Evolutionary conservation across 2,888 invertebrate genomes (phyloP), one percentile per base, ranked within the genome.

Genomic region (Esperia sulphurella): DNA sequence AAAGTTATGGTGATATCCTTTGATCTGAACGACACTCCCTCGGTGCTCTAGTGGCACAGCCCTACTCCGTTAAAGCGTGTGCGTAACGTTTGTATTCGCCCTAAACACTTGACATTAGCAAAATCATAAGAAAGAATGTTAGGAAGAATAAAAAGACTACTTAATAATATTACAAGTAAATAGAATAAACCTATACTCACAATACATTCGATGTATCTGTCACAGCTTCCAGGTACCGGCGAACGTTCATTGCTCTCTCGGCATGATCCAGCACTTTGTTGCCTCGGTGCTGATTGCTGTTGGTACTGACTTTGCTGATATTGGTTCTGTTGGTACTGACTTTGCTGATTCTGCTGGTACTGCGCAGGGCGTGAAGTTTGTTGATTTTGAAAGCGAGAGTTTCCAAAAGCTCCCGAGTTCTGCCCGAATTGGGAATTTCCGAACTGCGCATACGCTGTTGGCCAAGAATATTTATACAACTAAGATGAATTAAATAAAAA

Each of bases 151-250:
- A n/a, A n/a, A n/a, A n/a, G 21, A 21, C 21, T 21, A 21, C 5
- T 21, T 21, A 21, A 21, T 21, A 21, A 10, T 8, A 8, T 33
- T 33, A 6, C 1, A 33, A 33, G 7, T 4, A 10, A 33, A 10
- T 4, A 33, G 4, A 2, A 8, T 33, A 33, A 8, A n/a, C n/a
- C 10, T 40, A 29, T 48, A 74, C 84, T 90, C 69, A 90, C 92
- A 53, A 88, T 78, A 70, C 95, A 95, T 69, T 95, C 94, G 49
- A 93, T 83, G 66, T 94, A 95, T 61, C 91, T 92, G 66, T 96
- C 96, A 65, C 95, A 96, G 68, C 94, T 94, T 8, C 91, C 92
- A 0, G 92, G 72, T 0, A 93, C 91, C 0, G 94, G 90, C 60
- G 91, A 94, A 8, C 95, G 90, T 44, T 94, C 95, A 65, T 94